Percentiles rank a stretch among this genome's conserved stretches.
phyloP scores from a whole-genome alignment of 2,797 vertebrate species.

The Anabacerthia variegaticeps region DNA sequence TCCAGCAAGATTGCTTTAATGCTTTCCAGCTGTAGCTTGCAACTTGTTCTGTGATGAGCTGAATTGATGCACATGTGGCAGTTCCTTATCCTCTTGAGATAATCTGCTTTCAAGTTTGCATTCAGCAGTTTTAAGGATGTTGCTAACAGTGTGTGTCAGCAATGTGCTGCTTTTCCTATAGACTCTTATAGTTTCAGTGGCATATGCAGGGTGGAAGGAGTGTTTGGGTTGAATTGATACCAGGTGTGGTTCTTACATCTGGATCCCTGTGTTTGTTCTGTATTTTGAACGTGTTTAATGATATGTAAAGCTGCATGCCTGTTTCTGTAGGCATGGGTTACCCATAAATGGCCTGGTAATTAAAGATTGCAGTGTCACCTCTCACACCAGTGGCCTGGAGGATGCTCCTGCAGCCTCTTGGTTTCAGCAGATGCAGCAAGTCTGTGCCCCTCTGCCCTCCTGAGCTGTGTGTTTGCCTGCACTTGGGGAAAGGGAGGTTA shows the following conservation, averaged over 20 bases:
- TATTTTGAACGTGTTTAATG: background rate
- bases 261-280: background rate
- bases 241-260: constrained; percentile 37
- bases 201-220: background rate
- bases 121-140: constrained; percentile 47
- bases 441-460: background rate
- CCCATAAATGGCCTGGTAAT: background rate
- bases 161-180: background rate
- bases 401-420: background rate
- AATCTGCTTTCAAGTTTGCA: constrained; percentile 56
- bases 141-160: constrained; percentile 17
- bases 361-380: background rate
- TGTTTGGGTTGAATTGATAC: background rate
- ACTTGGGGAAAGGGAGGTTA: background rate
- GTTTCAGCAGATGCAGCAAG: background rate
- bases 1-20: background rate
- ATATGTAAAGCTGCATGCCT: background rate
- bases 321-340: background rate
- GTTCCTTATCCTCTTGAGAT: constrained; percentile 62
- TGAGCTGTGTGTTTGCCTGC: background rate
- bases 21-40: constrained; percentile 18
- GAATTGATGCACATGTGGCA: constrained; percentile 35
- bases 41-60: background rate
- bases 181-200: background rate
- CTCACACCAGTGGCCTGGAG: background rate